Evolutionary conservation across 2,888 invertebrate species (phyloP), one percentile per base, ranked within the genome.

Genomic region (Alcis repandata): DNA sequence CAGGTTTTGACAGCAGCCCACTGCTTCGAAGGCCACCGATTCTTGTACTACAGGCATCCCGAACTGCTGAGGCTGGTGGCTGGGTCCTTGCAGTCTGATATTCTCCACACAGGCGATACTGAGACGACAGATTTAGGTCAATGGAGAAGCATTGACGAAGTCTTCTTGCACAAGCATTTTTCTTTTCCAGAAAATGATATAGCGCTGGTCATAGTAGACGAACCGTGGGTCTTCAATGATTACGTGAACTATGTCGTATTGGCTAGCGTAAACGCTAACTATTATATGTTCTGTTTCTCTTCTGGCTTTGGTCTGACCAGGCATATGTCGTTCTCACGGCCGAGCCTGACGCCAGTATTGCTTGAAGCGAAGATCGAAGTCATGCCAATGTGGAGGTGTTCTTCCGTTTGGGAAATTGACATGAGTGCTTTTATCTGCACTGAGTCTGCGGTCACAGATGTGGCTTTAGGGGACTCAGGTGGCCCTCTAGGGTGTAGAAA

Each of bases 1-100:
- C 81, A 73, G 17, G 84, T 91, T 0, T 52, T 91, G 0, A 84
- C 90, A 1, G 90, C 91, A 0, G 91, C 90, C 0, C 90, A 91
- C 46, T 91, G 90, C 71, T 91, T 91, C 67, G 91, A 91, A 75
- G 61, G 46, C 0, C 68, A 82, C 8, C n/a, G 80, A 13, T 89
- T 84, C 67, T 80, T 66, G 49, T 86, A 80, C 64, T 59, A 63
- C 0, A 75, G 69, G 33, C 54, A 82, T 9, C 80, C 83, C 0
- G 22, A 68, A 0, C 0, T 59, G 0, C 70, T 90, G 0, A 77
- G 88, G 1, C 59, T 83, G 0, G 86, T 88, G 0, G 89, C 89
- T 0, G 91, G 91, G 0, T 78, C 71, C 22, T 48, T 83, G 0
- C 70, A 67, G 11, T 86, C 78, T 4, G 70, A 73, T 1, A 3